Evolutionary conservation across 2,797 vertebrate species (phyloP).

Genomic region (Basileuterus tristriatus): DNA sequence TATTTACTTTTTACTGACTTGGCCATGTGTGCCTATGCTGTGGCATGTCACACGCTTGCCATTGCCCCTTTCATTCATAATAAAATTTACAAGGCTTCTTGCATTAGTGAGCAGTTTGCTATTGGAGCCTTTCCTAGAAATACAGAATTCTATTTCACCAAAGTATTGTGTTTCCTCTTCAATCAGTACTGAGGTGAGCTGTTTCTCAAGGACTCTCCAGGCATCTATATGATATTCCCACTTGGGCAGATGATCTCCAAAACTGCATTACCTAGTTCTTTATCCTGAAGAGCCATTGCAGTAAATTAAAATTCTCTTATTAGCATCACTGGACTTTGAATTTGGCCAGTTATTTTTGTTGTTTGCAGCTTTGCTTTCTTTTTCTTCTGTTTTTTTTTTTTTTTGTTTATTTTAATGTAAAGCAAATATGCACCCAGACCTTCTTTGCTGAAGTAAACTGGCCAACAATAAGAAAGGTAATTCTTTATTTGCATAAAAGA

Average conservation of each 20-base stretch:
- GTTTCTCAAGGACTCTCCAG: slow-evolving; percentile 55
- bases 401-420: not conserved
- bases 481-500: slow-evolving; percentile 30
- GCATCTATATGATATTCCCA: slow-evolving; percentile 51
- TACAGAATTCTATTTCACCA: slow-evolving; percentile 47
- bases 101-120: slow-evolving; percentile 35
- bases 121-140: slow-evolving; percentile 66
- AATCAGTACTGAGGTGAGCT: slow-evolving; percentile 15
- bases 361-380: not conserved
- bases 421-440: not conserved
- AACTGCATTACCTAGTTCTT: slow-evolving; percentile 22
- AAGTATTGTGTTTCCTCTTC: slow-evolving; percentile 59
- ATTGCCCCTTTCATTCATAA: slow-evolving; percentile 3
- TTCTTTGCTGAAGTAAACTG: slow-evolving; percentile 2
- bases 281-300: not conserved
- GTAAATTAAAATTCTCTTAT: slow-evolving; percentile 23
- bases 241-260: slow-evolving; percentile 21
- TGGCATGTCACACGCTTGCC: not conserved
- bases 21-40: not conserved
- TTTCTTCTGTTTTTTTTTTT: not conserved
- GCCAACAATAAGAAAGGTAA: not conserved
- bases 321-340: not conserved
- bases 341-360: not conserved
- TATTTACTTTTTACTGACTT: slow-evolving; percentile 11
- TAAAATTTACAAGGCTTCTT: slow-evolving; percentile 36